Conservation (phyloP, 2,797 vertebrate species). For the Anisognathus igniventris region DNA sequence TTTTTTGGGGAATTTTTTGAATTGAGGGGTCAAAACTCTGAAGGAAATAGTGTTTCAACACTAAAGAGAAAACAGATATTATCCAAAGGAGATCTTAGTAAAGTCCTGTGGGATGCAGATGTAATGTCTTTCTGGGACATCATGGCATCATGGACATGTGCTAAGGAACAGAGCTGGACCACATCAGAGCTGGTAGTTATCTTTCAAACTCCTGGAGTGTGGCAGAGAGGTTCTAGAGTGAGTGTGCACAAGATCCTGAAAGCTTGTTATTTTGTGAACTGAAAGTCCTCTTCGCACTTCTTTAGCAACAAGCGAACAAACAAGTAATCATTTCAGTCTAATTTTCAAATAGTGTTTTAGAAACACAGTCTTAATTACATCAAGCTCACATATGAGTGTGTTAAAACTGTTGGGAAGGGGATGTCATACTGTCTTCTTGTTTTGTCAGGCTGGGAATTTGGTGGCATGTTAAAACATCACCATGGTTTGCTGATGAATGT, state of each 20-base stretch:
- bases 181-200: not conserved
- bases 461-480: not conserved
- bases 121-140: not conserved
- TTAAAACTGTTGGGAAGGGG: not conserved
- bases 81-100: not conserved
- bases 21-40: not conserved
- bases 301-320: not conserved
- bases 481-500: not conserved
- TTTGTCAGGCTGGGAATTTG: not conserved
- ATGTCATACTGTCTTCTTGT: not conserved
- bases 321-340: not conserved
- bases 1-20: not conserved
- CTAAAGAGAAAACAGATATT: not conserved
- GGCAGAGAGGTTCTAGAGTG: rapidly evolving
- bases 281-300: not conserved
- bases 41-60: not conserved
- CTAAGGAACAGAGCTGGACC: not conserved
- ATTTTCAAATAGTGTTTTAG: not conserved
- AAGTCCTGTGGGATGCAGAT: not conserved
- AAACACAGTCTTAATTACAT: not conserved
- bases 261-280: not conserved
- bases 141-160: rapidly evolving
- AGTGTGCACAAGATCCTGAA: not conserved
- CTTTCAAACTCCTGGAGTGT: not conserved
- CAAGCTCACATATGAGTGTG: not conserved